A percentile compares a stretch with the other conserved stretches of the same genome.
Evolutionary conservation across 2,888 invertebrate genomes (phyloP).

Genomic region (Polia nebulosa): DNA sequence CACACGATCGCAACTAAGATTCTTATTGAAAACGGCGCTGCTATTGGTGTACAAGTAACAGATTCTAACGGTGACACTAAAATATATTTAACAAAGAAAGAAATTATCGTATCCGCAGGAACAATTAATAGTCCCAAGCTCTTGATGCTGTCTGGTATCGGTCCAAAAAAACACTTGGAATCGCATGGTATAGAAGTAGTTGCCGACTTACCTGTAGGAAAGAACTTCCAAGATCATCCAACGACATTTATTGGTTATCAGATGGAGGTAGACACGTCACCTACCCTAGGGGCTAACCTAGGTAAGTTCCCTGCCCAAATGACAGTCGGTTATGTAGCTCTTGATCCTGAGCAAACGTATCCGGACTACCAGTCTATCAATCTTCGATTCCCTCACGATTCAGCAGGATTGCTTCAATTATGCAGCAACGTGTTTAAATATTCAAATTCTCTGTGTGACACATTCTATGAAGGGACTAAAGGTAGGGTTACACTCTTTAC

Average conservation of each 20-base stretch:
- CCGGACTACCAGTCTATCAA: constrained; percentile 67
- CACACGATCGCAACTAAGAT: constrained; percentile 64
- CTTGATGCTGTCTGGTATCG: constrained; percentile 74
- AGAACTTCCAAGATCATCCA: constrained; percentile 55
- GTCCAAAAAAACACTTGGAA: constrained; percentile 66
- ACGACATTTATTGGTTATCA: not conserved
- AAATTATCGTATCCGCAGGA: constrained; percentile 72
- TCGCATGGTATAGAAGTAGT: constrained; percentile 62
- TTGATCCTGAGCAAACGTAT: constrained; percentile 51
- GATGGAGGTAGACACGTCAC: constrained; percentile 9
- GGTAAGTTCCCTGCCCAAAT: constrained; percentile 53
- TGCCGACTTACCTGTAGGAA: constrained; percentile 25
- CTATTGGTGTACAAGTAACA: constrained; percentile 65
- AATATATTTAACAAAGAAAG: constrained; percentile 61
- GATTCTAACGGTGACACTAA: constrained; percentile 44
- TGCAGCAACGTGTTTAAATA: constrained; percentile 64
- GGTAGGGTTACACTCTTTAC: constrained; percentile 2
- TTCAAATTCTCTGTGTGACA: constrained; percentile 62
- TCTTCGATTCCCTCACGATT: constrained; percentile 56
- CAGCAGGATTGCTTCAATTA: constrained; percentile 55
- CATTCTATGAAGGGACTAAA: constrained; percentile 43
- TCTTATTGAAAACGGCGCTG: constrained; percentile 66
- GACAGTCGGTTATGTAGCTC: constrained; percentile 56
- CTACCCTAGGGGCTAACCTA: not conserved
- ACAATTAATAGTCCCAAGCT: constrained; percentile 71